Evolutionary conservation across 2,113 vertebrate species (phyloP).

Genomic region (Alethe diademata): DNA sequence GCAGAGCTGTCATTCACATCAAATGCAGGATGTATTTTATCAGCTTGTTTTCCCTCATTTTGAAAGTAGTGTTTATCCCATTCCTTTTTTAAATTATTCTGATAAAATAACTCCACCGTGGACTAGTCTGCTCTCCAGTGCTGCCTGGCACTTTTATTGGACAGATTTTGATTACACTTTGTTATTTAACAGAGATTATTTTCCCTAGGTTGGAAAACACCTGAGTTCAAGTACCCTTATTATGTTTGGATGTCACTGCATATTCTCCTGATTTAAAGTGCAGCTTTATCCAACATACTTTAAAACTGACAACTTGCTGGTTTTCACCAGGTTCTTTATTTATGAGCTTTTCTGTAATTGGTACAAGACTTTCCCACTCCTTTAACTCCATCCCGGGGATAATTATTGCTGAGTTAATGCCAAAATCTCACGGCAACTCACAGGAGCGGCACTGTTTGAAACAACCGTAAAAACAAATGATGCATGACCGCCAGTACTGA

Average conservation of each 20-base stretch:
- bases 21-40: background rate
- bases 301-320: conserved; percentile 21
- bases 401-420: background rate
- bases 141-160: background rate
- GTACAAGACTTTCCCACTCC: background rate
- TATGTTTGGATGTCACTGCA: background rate
- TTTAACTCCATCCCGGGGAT: background rate
- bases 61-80: background rate
- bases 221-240: background rate
- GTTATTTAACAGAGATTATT: background rate
- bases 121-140: background rate
- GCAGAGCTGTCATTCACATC: background rate
- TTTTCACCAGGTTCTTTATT: background rate
- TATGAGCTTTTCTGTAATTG: conserved; percentile 3
- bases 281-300: conserved; percentile 15
- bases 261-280: background rate
- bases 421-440: background rate
- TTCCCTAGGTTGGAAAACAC: background rate
- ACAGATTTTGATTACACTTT: background rate
- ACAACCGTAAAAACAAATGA: background rate
- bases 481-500: background rate
- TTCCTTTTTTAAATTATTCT: background rate
- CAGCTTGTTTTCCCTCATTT: background rate
- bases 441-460: background rate
- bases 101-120: background rate